A percentile compares a stretch with the other conserved stretches of the same genome.
These are phyloP conservation scores for Stenodera caucasica DNA, from an alignment of 2,888 invertebrate species.

Conservation along the genomic window DNA sequence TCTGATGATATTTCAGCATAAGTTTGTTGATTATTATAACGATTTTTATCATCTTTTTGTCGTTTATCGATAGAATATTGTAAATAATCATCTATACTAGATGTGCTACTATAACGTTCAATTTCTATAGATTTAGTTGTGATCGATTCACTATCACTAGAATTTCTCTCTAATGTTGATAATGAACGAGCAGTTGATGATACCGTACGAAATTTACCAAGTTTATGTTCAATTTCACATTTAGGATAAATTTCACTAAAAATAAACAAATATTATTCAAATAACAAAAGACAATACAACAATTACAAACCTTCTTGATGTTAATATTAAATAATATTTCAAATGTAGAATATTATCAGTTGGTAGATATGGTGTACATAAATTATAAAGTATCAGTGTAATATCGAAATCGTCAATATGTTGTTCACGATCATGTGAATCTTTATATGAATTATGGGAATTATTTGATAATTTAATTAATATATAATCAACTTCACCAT, in stretches of 20 bases:
- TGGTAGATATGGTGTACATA: conserved; percentile 51
- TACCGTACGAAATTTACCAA: conserved; percentile 67
- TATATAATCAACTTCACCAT: conserved; percentile 61
- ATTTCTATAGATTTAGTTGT: conserved; percentile 25
- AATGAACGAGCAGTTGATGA: conserved; percentile 48
- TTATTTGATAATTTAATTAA: conserved; percentile 64
- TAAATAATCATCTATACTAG: conserved; percentile 37
- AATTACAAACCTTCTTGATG: conserved; percentile 57
- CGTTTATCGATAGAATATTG: conserved; percentile 29
- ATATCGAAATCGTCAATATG: conserved; percentile 70
- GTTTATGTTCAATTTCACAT: conserved; percentile 61
- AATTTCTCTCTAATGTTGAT: conserved; percentile 36
- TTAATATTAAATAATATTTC: conserved; percentile 65
- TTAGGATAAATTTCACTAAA: conserved; percentile 64
- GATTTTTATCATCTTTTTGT: conserved; percentile 11
- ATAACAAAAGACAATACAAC: conserved; percentile 1
- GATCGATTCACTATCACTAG: conserved; percentile 32
- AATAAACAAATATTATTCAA: conserved; percentile 18
- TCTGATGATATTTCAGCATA: conserved; percentile 60
- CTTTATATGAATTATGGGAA: conserved; percentile 62
- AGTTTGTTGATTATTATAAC: conserved; percentile 13
- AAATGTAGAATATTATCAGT: conserved; percentile 55
- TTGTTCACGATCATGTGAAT: conserved; percentile 60
- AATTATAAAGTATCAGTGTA: conserved; percentile 66
- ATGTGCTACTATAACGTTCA: conserved; percentile 22